Base-by-base conservation (phyloP, 2,797 vertebrate species). In the Lerista edwardsae region DNA sequence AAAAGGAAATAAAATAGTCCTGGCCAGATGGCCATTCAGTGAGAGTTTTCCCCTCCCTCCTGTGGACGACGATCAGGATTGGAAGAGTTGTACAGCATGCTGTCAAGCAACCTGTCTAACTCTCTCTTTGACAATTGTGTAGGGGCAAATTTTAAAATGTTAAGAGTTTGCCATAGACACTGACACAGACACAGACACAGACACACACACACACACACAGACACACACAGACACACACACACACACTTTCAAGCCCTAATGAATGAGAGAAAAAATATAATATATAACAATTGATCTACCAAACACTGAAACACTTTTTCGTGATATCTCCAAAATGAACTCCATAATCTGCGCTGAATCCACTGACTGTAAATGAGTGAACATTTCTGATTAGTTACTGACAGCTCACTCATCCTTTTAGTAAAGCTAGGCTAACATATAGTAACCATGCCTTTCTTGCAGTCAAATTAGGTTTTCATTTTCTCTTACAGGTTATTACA, bases 401-500 rank as follows among this genome's bases (percentile, higher is more conserved):
- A 61, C 11, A 68, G 55, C 75, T 67, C n/a, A 9, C 7, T 59
- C 7, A 59, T 23, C 36, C 2, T 62, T 14, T 75, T 41, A 62
- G 2, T 51, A 51, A 25, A 61, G 51, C 51, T 55, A 3, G 4
- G 19, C 51, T 77, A 25, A 69, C 2, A 1, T 62, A 0, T 41
- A 31, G 23, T 67, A 36, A 1, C 23, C 74, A 41, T 87, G 65
- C 9, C 21, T 25, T 1, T 0, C 82, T 84, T 23, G 65, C 71
- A 36, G 0, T 87, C 79, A 89, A 64, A 57, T 0, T 2, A 29
- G 0, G 0, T 55, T 92, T 44, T 91, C 91, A 89, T 83, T 89
- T 36, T 93, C 64, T 83, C 91, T 93, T 65, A 3, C 93, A 99
- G 99, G 98, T 99, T 93, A 99, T 99, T 93, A 99, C 98, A 61